Percentiles rank a stretch among this genome's conserved stretches.
Conservation (phyloP, 2,888 invertebrate genomes). For the Mycalesis mineus region DNA sequence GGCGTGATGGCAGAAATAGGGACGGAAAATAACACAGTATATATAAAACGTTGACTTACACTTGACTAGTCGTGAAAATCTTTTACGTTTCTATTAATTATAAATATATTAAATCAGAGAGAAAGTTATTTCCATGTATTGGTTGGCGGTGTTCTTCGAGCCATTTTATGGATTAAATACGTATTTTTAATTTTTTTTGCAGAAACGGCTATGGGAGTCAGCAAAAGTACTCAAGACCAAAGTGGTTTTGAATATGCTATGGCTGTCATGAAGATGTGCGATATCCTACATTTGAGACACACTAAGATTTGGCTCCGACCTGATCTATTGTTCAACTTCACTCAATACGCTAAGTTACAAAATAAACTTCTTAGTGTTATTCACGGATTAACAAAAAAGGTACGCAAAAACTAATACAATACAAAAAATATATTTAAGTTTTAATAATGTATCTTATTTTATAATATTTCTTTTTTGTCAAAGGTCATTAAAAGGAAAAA, state of each 20-base stretch:
- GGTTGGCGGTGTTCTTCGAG: too few species aligned
- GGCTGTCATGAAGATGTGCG: slow-evolving; percentile 94
- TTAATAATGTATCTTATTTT: too few species aligned
- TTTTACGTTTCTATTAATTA: too few species aligned
- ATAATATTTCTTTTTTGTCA: slow-evolving; percentile 1
- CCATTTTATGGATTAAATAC: background rate
- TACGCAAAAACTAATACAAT: slow-evolving; percentile 42
- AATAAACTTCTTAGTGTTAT: slow-evolving; percentile 85
- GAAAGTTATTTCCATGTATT: too few species aligned
- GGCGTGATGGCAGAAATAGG: too few species aligned
- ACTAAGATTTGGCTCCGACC: slow-evolving; percentile 88
- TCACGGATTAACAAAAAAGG: slow-evolving; percentile 88
- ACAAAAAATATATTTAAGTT: background rate
- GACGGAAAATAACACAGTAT: too few species aligned
- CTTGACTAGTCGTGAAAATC: too few species aligned
- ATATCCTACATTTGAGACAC: slow-evolving; percentile 89
- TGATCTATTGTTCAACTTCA: slow-evolving; percentile 86
- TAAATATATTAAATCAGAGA: too few species aligned
- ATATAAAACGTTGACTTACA: too few species aligned
- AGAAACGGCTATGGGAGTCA: slow-evolving; percentile 94
- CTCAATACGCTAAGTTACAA: slow-evolving; percentile 85
- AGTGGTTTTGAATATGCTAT: slow-evolving; percentile 91
- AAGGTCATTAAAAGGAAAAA: slow-evolving; percentile 85
- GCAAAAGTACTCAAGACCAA: slow-evolving; percentile 87
- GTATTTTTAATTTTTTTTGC: slow-evolving; percentile 30